phyloP scores from a whole-genome alignment of 2,888 invertebrate species.

The Trichopria drosophilae region DNA sequence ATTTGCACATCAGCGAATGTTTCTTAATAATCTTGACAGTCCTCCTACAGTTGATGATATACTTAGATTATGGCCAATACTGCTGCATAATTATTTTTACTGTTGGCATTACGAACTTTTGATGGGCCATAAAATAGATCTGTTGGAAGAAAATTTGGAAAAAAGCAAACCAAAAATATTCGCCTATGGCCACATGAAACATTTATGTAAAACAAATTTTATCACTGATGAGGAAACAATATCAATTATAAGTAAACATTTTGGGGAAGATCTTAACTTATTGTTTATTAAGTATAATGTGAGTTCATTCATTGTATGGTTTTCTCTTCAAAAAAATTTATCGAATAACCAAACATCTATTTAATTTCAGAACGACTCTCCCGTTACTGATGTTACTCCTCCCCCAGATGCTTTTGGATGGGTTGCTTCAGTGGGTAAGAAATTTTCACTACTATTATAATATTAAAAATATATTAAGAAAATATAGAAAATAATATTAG shows the following conservation, averaged over 20 bases:
- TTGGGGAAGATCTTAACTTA: background rate
- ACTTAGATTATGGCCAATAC: background rate
- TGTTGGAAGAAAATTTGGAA: background rate
- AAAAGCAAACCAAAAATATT: background rate
- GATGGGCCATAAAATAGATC: background rate
- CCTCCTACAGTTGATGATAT: background rate
- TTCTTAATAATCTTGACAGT: background rate
- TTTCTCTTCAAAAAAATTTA: background rate
- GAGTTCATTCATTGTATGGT: background rate
- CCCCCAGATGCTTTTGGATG: background rate
- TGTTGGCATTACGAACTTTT: slow-evolving; percentile 1
- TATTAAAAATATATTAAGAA: background rate
- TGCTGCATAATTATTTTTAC: background rate
- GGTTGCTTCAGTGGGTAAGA: background rate
- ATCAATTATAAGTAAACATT: background rate
- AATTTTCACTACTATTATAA: background rate
- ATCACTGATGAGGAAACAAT: background rate
- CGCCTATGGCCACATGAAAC: background rate
- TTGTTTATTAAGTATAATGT: background rate
- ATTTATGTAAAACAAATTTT: background rate
- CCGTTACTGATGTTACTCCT: background rate
- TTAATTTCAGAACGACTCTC: background rate
- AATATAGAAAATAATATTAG: background rate
- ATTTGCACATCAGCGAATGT: background rate
- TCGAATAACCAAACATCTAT: no score